A percentile compares a stretch with the other conserved stretches of the same genome.
Conservation (phyloP, 2,797 vertebrate species). For the Erpetoichthys calabaricus region DNA sequence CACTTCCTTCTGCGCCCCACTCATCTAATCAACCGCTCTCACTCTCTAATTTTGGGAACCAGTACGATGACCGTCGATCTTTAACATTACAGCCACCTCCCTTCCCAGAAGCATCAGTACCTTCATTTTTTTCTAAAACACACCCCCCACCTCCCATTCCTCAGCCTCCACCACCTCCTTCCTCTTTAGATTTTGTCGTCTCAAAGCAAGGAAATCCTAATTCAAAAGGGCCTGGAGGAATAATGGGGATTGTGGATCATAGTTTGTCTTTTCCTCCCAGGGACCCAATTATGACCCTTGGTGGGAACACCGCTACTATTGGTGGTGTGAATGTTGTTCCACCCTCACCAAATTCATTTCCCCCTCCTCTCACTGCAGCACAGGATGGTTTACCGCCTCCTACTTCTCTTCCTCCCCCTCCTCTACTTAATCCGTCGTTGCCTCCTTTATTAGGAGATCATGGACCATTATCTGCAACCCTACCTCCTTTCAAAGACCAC, state of each 20-base stretch:
- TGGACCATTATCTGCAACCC: constrained; percentile 30
- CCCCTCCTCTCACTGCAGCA: constrained; percentile 16
- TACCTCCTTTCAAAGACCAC: constrained; percentile 36
- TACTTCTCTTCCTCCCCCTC: constrained; percentile 25
- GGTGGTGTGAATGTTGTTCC: too few species aligned
- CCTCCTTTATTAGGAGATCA: constrained; percentile 50
- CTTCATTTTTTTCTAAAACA: constrained; percentile 12
- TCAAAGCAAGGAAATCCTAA: too few species aligned
- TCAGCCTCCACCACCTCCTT: constrained; percentile 36
- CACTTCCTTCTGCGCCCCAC: too few species aligned
- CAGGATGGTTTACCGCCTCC: constrained; percentile 33
- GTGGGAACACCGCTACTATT: too few species aligned
- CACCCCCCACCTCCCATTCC: constrained; percentile 39
- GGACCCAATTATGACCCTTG: not conserved
- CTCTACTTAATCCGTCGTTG: constrained; percentile 10
- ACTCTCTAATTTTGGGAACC: constrained; percentile 13
- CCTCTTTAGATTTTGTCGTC: not conserved
- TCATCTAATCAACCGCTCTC: too few species aligned
- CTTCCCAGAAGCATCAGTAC: too few species aligned
- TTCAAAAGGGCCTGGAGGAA: not conserved
- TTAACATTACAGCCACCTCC: too few species aligned
- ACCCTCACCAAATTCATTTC: too few species aligned
- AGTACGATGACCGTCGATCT: not conserved
- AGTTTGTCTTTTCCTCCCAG: not conserved
- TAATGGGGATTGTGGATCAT: not conserved